Base-by-base conservation (phyloP, 2,113 vertebrate genomes). In the Apus apus region DNA sequence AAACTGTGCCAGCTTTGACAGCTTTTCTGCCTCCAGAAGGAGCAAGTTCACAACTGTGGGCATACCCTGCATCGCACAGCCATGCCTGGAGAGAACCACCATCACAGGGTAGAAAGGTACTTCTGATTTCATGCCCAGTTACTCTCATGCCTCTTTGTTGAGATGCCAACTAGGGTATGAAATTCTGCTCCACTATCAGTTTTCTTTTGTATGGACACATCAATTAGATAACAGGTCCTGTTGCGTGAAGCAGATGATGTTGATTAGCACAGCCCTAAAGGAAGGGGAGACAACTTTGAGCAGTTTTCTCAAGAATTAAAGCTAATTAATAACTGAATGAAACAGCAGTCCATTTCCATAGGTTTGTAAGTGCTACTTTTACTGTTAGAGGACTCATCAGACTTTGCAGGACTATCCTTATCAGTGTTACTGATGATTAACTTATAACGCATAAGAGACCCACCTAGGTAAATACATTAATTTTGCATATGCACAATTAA, bases 231-330 rank as follows among this genome's bases (percentile, higher is more conserved):
- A 13, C 36, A n/a, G 87, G 91, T 70, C 58, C 77, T 51, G 38
- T 4, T 54, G 50, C 54, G 79, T 70, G 51, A 73, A 91, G 85
- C 48, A 90, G 60, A 90, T 87, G 51, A 88, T 54, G 79, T 23
- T 92, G 90, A 94, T 95, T 78, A 96, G 73, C 34, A 56, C 27
- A 89, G 89, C 66, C 78, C 78, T 85, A 15, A 53, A 85, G 56
- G 85, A 75, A 91, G n/a, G n/a, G 46, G 72, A 81, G 68, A 86
- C 38, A 38, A 38, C 40, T 75, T 40, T 11, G 53, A 95, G 77
- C 62, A 54, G 50, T 34, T 89, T 56, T 70, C 81, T 87, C 56
- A 56, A 93, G 81, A 85, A 68, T 12, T 66, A 5, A 48, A 82
- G 76, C 22, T 25, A 62, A 26, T 66, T 80, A 72, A 56, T 9